Evolutionary conservation across 2,797 vertebrate genomes (phyloP), one percentile per base, ranked within the genome.

Genomic region (Sciurus vulgaris): DNA sequence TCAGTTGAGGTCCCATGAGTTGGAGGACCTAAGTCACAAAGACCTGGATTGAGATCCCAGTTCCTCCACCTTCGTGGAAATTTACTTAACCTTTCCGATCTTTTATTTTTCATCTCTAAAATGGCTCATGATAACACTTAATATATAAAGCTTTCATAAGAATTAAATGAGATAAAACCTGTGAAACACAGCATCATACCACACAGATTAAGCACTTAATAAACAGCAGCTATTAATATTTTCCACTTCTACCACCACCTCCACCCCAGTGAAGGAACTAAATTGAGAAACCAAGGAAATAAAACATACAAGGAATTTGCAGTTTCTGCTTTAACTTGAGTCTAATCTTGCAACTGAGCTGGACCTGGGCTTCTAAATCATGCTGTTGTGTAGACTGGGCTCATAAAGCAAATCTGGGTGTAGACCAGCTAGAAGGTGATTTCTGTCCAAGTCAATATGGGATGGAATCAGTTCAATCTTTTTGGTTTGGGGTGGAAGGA

Each of bases 121-220:
- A 76, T 3, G 10, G 63, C 38, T 79, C 61, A 20, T 59, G 83
- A 63, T 70, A 59, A 86, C 24, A 54, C 30, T 11, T 30, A 89
- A 17, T 47, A 22, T 44, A 14, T 47, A 87, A 70, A 10, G 17
- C 28, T 82, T 89, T 78, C 82, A 1, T 54, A 83, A 51, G 33
- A 86, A 86, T 93, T 84, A 91, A 85, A 76, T 76, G 65, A 92
- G 38, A 65, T 84, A 76, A 96, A 49, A 22, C 84, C 69, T 5
- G 2, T 35, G 72, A 86, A 74, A 38, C 59, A 81, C 20, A 63
- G 56, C 35, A 89, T 74, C 51, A 85, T 7, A 38, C 4, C 65
- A 73, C 41, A 35, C 44, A 89, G 15, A 91, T 12, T 44, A 91
- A 86, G 44, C 54, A 69, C 33, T 83, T 47, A 93, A 74, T 65